Base-by-base conservation (phyloP, 2,888 invertebrate genomes). In the Drosophila prolongata region DNA sequence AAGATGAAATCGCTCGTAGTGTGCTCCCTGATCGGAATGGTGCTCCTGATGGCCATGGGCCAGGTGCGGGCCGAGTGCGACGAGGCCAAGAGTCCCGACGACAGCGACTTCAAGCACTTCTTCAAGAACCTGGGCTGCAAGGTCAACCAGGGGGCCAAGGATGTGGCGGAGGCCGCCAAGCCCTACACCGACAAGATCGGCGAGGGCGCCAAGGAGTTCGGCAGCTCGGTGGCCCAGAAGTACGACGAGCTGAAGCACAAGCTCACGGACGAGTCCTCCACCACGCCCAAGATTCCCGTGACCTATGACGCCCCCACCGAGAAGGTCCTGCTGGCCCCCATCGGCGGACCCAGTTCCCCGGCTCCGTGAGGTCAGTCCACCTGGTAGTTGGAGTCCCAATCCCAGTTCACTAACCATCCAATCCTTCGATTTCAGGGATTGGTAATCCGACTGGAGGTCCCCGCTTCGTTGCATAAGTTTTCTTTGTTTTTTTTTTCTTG, bases 221-320 rank as follows among this genome's bases (percentile, higher is more conserved):
- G 90, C 14, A 85, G 47, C 35, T 65, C 75, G 13, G 90, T 91
- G 5, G 87, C 80, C 6, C 80, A 91, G 10, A 91, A 90, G 27
- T 91, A 90, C 53, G 87, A 90, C 35, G 88, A 90, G 44, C 24
- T 91, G 2, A 91, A 91, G 79, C 90, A 91, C 19, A 90, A 88
- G 38, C 68, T 91, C n/a, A 84, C 76, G 49, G 91, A 90, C 3
- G 77, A 71, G 8, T 9, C 46, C 6, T 57, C 77, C 14, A 66
- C 87, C 1, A 46, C 75, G 24, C 19, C 67, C 1, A 34, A 47
- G 0, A 13, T 66, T 0, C 37, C 56, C 0, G 27, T 72, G 11
- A 6, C 9, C 10, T 64, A 59, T 24, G 78, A 82, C 71, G 84
- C 57, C 0, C 89, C 90, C 52, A 90, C 90, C 1, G 91, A 90